Percentiles rank a stretch among this genome's conserved stretches.
Conservation (phyloP, 1,140 invertebrate species). For the Calliopsis andreniformis region DNA sequence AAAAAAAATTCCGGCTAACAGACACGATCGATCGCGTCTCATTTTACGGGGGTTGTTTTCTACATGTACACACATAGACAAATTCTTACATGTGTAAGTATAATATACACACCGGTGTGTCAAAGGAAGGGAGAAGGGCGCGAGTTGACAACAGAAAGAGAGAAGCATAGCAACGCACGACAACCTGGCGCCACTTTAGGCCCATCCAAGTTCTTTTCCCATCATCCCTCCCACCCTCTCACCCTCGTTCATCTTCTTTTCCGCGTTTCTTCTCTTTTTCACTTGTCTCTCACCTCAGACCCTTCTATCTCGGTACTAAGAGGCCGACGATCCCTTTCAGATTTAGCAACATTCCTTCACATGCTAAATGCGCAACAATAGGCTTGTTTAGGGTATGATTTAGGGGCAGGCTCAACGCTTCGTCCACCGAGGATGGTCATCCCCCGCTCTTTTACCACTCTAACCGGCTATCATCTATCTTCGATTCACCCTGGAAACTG, state of each 20-base stretch:
- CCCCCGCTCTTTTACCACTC: conserved; percentile 47
- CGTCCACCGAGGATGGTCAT: conserved; percentile 40
- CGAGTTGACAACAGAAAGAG: conserved; percentile 18
- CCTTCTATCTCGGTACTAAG: conserved; percentile 50
- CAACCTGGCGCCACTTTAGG: conserved; percentile 75
- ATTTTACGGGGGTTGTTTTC: conserved; percentile 29
- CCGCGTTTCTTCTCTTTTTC: conserved; percentile 32
- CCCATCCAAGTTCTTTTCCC: conserved; percentile 62
- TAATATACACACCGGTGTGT: not conserved
- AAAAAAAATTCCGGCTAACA: conserved; percentile 19
- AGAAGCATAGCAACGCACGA: conserved; percentile 52
- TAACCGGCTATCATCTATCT: conserved; percentile 71
- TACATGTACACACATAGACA: not conserved
- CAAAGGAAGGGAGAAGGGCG: conserved; percentile 24
- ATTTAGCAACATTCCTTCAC: conserved; percentile 78
- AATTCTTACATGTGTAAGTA: not conserved
- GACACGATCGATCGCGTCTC: conserved; percentile 7
- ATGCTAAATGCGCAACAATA: conserved; percentile 78
- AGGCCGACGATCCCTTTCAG: conserved; percentile 67
- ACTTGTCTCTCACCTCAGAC: conserved; percentile 34
- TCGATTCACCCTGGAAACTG: conserved; percentile 62
- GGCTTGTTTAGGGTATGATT: conserved; percentile 78
- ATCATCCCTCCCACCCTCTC: conserved; percentile 8
- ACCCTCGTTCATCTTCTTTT: conserved; percentile 30
- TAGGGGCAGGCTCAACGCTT: conserved; percentile 68